A percentile compares a stretch with the other conserved stretches of the same genome.
Evolutionary conservation across 2,113 vertebrate genomes (phyloP).

Genomic region (Scytalopus superciliaris): DNA sequence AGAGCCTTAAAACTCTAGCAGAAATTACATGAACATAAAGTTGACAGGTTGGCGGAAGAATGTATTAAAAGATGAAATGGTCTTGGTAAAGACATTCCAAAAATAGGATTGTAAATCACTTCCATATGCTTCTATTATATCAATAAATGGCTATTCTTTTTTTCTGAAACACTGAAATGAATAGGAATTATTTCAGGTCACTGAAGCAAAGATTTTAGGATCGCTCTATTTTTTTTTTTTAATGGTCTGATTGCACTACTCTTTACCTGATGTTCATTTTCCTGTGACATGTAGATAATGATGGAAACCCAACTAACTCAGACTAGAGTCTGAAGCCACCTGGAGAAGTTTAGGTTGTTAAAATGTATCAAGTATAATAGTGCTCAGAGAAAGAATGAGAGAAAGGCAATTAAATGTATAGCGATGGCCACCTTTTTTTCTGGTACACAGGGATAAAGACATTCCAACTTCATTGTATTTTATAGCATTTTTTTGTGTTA

Average conservation of each 20-base stretch:
- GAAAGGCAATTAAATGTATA: background rate
- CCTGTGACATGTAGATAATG: background rate
- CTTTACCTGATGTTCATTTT: background rate
- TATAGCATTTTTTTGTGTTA: background rate
- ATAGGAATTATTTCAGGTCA: background rate
- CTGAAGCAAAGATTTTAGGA: background rate
- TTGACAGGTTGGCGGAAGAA: background rate
- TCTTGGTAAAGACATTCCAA: no score
- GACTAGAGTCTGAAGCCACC: background rate
- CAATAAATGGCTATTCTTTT: background rate
- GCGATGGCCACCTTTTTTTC: background rate
- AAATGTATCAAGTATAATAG: background rate
- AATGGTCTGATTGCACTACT: background rate
- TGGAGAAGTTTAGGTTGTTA: background rate
- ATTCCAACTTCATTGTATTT: background rate
- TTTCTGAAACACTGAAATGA: background rate
- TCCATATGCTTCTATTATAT: background rate
- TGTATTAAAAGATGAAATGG: background rate
- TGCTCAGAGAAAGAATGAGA: background rate
- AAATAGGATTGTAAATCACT: background rate
- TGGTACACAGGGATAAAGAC: background rate
- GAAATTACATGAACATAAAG: background rate
- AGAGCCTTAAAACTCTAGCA: background rate
- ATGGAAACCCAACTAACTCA: background rate
- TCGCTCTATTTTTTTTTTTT: background rate